Evolutionary conservation across 1,140 invertebrate species (phyloP), one percentile per base, ranked within the genome.

Genomic region (Helicorthomorpha holstii): DNA sequence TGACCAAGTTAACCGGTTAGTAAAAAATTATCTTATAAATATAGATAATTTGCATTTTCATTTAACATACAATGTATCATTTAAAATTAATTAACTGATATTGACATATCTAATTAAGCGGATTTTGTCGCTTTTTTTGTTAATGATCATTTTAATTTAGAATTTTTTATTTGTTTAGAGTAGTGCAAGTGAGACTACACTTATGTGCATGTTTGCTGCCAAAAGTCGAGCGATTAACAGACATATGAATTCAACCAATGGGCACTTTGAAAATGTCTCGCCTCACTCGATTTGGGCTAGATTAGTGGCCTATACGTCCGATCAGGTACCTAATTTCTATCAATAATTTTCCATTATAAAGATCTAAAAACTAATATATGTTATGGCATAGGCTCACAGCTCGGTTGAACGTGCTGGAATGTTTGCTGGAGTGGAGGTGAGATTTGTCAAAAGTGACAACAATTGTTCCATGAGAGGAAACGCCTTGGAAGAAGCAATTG

Each of bases 111-210:
- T n/a, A n/a, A n/a, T n/a, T n/a, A n/a, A n/a, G n/a, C n/a, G n/a
- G n/a, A n/a, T n/a, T n/a, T n/a, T n/a, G n/a, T n/a, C n/a, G n/a
- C n/a, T n/a, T n/a, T n/a, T n/a, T n/a, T n/a, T n/a, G n/a, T n/a
- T n/a, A n/a, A n/a, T n/a, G n/a, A n/a, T n/a, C n/a, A n/a, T n/a
- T n/a, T n/a, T n/a, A n/a, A n/a, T n/a, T n/a, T n/a, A n/a, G n/a
- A n/a, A n/a, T n/a, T n/a, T n/a, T n/a, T n/a, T n/a, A n/a, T n/a
- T n/a, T n/a, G n/a, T 2, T 10, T 24, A 88, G 73, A 84, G 85
- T 12, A 88, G 86, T 0, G 86, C 87, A 10, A 89, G 85, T 62
- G 87, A 92, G 63, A 84, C 85, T 1, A 88, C 85, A 0, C 64
- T 92, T 7, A 84, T 92, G 0, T 85, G 82, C 44, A 66, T 96